These are phyloP conservation scores for Hydrotaea cyrtoneurina DNA, from an alignment of 2,888 invertebrate genomes.

Conservation along the genomic window DNA sequence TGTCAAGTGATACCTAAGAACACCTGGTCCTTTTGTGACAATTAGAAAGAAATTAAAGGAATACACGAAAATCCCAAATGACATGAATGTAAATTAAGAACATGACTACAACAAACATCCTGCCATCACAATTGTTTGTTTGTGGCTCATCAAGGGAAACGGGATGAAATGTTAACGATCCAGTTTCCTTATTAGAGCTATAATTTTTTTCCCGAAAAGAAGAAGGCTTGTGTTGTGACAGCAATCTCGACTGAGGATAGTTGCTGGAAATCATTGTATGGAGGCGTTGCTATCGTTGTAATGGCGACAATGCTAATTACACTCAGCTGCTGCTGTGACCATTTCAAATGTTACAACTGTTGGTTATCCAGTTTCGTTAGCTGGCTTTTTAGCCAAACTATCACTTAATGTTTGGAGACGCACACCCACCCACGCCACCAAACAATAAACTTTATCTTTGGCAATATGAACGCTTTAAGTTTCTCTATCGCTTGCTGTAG, in stretches of 20 bases:
- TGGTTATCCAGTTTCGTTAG: not conserved
- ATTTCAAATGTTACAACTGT: not conserved
- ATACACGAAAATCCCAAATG: slow-evolving; percentile 10
- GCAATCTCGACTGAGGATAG: not conserved
- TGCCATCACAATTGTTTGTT: not conserved
- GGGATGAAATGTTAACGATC: not conserved
- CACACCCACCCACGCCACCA: not conserved
- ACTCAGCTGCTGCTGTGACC: not conserved
- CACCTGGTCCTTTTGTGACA: slow-evolving; percentile 33
- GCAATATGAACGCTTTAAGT: not conserved
- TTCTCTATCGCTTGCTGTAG: not conserved
- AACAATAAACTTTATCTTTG: not conserved
- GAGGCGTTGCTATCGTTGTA: not conserved
- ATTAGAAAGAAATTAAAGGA: slow-evolving; percentile 44
- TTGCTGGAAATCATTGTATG: too few relatives aligned
- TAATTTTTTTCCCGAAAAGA: too few relatives aligned
- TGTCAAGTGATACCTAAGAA: slow-evolving; percentile 21
- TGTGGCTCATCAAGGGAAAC: not conserved
- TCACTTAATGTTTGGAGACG: not conserved
- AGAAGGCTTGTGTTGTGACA: too few relatives aligned
- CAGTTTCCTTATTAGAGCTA: too few relatives aligned
- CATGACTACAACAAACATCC: slow-evolving; percentile 18
- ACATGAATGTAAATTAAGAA: not conserved
- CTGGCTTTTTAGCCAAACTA: not conserved
- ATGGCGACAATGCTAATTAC: not conserved